Evolutionary conservation across 1,140 invertebrate genomes (phyloP), one percentile per base, ranked within the genome.

Genomic region (Aphis gossypii): DNA sequence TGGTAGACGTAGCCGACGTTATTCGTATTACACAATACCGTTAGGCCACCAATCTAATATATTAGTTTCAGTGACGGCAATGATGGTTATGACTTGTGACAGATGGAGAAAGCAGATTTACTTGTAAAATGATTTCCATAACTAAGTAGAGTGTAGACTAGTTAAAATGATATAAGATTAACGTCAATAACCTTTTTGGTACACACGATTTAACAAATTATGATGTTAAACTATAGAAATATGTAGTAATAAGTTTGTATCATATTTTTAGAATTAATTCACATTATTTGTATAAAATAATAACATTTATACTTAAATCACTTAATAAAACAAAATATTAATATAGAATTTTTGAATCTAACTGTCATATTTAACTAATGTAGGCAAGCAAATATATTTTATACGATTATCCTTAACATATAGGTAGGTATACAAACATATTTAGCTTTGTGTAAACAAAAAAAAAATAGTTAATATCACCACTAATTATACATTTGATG

Each of bases 31-130:
- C 48, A 88, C 86, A 88, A 88, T 88, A 35, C 25, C 23, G 86
- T 87, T 20, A 87, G 86, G 86, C 30, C n/a, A 89, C 21, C n/a
- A 48, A 51, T 18, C 30, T 9, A 54, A 54, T 89, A 54, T 89
- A 51, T 35, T 88, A 88, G 30, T 35, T 54, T 89, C 41, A 51
- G 30, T 54, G 30, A n/a, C 23, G 5, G 4, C 38, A 86, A 44
- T 86, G 83, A 86, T 86, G 44, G 25, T 46, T 41, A 86, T 48
- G 84, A 46, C 44, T 87, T 38, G 3, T 54, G 54, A 90, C 38
- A 41, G 54, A 82, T 20, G 30, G 90, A 91, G 90, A 91, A 91
- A 91, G 90, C 56, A 91, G 60, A 91, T 82, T 91, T 76, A 46
- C 41, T 30, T 46, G 23, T 41, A 91, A 44, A 30, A 91, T 44